A percentile compares a stretch with the other conserved stretches of the same genome.
These are phyloP conservation scores for Struthidea cinerea DNA, from an alignment of 2,113 vertebrate species.

Conservation along the genomic window DNA sequence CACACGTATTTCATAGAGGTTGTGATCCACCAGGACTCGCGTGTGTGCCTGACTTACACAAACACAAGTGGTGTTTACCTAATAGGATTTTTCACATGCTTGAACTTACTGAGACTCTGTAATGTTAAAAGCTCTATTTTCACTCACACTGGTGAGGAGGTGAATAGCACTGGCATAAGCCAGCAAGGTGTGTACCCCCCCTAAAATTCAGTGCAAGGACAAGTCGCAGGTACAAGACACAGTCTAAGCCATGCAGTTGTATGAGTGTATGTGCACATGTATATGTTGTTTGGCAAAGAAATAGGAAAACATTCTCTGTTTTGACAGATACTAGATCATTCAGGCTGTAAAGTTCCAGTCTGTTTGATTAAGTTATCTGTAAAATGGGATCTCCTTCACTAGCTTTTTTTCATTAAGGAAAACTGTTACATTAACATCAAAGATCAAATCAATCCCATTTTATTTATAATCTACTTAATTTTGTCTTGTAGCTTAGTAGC, in stretches of 20 bases:
- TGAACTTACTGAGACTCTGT: not conserved
- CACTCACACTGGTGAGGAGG: not conserved
- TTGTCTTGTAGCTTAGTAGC: not conserved
- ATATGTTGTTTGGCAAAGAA: not conserved
- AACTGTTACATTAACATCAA: not conserved
- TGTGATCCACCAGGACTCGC: not conserved
- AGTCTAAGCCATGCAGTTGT: not conserved
- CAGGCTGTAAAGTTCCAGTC: not conserved
- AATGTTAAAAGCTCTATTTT: not conserved
- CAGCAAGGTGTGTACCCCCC: accelerated
- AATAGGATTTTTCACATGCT: not conserved
- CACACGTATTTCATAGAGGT: not conserved
- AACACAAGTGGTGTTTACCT: not conserved
- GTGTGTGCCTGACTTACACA: not conserved
- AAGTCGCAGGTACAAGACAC: not conserved
- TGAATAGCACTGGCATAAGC: not conserved
- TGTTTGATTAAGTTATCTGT: not conserved
- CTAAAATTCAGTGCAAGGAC: not conserved
- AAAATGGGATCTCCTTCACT: not conserved
- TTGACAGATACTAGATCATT: not conserved
- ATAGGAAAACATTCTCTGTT: not conserved
- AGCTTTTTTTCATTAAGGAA: not conserved
- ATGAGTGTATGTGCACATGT: not conserved
- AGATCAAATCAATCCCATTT: not conserved
- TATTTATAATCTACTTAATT: not conserved